Conservation (phyloP, 1,140 invertebrate species). For the Platorchestia sp. region DNA sequence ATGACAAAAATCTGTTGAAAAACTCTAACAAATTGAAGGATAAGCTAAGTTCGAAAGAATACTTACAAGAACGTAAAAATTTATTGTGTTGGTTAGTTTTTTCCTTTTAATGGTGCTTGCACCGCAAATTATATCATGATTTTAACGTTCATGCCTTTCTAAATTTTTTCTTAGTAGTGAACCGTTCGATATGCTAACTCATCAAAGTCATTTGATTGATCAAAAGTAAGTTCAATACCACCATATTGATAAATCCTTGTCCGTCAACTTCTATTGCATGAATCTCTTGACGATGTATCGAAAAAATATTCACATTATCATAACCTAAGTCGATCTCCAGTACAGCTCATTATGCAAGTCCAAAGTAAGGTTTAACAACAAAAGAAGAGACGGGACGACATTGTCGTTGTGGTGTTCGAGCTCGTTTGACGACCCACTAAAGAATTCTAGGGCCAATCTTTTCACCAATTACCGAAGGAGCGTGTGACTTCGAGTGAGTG, state of each 20-base stretch:
- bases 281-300: background rate
- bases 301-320: too few species aligned
- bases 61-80: background rate
- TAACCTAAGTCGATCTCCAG: background rate
- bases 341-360: background rate
- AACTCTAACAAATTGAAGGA: background rate
- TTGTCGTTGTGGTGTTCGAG: slow-evolving; percentile 23
- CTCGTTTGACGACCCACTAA: slow-evolving; percentile 13
- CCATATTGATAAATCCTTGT: background rate
- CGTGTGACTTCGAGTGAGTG: slow-evolving; percentile 1
- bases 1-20: background rate
- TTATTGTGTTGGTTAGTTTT: background rate
- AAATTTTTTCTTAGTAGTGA: background rate
- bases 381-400: background rate
- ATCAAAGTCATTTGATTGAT: background rate
- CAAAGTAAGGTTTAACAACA: background rate
- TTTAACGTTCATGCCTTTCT: background rate
- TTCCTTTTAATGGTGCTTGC: background rate
- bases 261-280: background rate
- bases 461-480: background rate
- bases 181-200: background rate
- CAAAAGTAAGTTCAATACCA: background rate
- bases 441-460: background rate
- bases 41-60: background rate
- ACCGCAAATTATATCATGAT: background rate